Conservation (phyloP, 2,797 vertebrate genomes). For the Sphaeramia orbicularis region DNA sequence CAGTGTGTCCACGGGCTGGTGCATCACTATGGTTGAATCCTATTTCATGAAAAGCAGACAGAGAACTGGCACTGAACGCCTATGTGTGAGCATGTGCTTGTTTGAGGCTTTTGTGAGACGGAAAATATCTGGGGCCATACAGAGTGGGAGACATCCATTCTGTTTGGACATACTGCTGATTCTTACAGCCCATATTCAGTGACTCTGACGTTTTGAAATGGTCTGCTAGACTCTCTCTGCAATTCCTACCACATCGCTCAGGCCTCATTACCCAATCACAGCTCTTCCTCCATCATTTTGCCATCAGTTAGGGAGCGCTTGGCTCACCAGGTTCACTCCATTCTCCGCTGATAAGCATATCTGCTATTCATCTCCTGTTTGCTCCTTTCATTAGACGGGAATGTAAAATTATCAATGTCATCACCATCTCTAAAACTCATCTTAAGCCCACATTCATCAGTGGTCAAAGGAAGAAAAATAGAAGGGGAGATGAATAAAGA, state of each 20-base stretch:
- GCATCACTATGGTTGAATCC: conserved; percentile 34
- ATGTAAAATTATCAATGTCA: conserved; percentile 46
- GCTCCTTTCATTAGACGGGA: conserved; percentile 49
- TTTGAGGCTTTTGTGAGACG: conserved; percentile 64
- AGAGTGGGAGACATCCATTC: conserved; percentile 85
- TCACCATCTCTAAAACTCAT: conserved; percentile 36
- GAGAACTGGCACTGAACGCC: conserved; percentile 51
- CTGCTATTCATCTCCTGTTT: conserved; percentile 46
- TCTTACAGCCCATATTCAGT: conserved; percentile 70
- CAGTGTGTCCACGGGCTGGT: conserved; percentile 30
- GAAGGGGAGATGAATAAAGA: conserved; percentile 15
- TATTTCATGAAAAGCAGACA: conserved; percentile 39
- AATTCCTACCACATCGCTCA: conserved; percentile 40
- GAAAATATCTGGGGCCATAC: conserved; percentile 76
- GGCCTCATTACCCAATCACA: conserved; percentile 72
- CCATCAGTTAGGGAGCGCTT: conserved; percentile 56
- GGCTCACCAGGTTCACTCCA: conserved; percentile 43
- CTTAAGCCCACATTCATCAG: conserved; percentile 22
- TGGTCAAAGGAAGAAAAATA: conserved; percentile 30
- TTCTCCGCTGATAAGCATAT: conserved; percentile 50
- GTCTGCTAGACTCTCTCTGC: conserved; percentile 49
- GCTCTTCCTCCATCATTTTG: conserved; percentile 58
- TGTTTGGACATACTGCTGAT: conserved; percentile 84
- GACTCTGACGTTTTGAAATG: conserved; percentile 60
- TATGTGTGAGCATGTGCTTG: conserved; percentile 60